Evolutionary conservation across 2,888 invertebrate genomes (phyloP).

Genomic region (Sinohyriopsis cumingii): DNA sequence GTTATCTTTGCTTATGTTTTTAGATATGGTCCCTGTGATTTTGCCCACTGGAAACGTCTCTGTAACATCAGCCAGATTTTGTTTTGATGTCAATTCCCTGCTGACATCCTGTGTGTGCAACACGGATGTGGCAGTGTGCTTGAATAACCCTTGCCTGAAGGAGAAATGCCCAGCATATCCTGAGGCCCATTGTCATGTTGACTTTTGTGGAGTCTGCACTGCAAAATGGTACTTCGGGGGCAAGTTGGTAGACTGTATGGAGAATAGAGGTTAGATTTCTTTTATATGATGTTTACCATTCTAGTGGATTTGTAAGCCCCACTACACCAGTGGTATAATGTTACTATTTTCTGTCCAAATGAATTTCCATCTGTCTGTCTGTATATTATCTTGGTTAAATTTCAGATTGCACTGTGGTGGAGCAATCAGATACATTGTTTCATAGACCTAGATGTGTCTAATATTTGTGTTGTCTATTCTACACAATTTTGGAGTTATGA

Average conservation of each 20-base stretch:
- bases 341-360: too few species aligned
- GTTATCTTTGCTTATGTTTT: neutral
- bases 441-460: too few species aligned
- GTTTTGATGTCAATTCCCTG: slow-evolving; percentile 60
- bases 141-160: slow-evolving; percentile 57
- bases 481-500: too few species aligned
- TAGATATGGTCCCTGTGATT: slow-evolving; percentile 43
- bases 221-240: slow-evolving; percentile 57
- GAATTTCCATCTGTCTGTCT: too few species aligned
- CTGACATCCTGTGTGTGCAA: slow-evolving; percentile 59
- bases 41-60: neutral
- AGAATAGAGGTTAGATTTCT: slow-evolving; percentile 48
- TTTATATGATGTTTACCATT: neutral
- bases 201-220: slow-evolving; percentile 60
- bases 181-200: slow-evolving; percentile 59
- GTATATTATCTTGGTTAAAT: too few species aligned
- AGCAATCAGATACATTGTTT: too few species aligned
- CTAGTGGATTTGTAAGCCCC: too few species aligned
- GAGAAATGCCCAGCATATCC: slow-evolving; percentile 59
- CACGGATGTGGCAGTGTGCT: slow-evolving; percentile 47
- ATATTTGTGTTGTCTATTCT: too few species aligned
- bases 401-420: too few species aligned
- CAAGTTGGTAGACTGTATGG: slow-evolving; percentile 51
- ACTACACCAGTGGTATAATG: too few species aligned
- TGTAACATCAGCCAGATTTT: slow-evolving; percentile 46